A percentile compares a stretch with the other conserved stretches of the same genome.
phyloP scores from a whole-genome alignment of 2,113 vertebrate species.

The Euleptes europaea region DNA sequence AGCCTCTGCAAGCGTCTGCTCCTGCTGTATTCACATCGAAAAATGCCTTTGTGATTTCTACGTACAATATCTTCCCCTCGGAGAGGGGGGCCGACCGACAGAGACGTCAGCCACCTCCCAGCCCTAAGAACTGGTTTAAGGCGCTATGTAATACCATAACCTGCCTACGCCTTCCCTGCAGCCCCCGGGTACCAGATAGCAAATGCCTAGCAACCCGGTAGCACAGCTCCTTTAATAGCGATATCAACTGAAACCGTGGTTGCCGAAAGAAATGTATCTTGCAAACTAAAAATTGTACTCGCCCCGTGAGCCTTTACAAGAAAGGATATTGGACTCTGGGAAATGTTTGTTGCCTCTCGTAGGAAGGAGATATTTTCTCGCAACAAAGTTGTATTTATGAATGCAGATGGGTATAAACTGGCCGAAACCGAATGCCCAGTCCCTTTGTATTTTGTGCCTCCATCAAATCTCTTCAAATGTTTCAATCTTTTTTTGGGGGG shows the following conservation, averaged over 20 bases:
- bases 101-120: neutral
- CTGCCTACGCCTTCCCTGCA: constrained; percentile 4
- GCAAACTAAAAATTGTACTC: constrained; percentile 11
- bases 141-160: neutral
- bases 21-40: neutral
- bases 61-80: neutral
- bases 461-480: too few relatives aligned
- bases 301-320: neutral
- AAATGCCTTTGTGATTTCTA: neutral
- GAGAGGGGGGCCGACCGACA: neutral
- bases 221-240: constrained; percentile 38
- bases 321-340: neutral
- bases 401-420: too few relatives aligned
- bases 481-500: neutral
- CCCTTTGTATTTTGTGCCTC: too few relatives aligned
- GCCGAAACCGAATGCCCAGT: too few relatives aligned
- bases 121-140: neutral
- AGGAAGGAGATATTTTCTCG: neutral
- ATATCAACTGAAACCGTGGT: constrained; percentile 23
- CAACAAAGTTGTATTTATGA: too few relatives aligned
- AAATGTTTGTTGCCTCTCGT: neutral
- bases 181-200: constrained; percentile 29
- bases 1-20: too few relatives aligned
- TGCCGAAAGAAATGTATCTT: constrained; percentile 22
- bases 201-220: constrained; percentile 18